phyloP scores from a whole-genome alignment of 23 tunicate species.

The Corella eumyota region DNA sequence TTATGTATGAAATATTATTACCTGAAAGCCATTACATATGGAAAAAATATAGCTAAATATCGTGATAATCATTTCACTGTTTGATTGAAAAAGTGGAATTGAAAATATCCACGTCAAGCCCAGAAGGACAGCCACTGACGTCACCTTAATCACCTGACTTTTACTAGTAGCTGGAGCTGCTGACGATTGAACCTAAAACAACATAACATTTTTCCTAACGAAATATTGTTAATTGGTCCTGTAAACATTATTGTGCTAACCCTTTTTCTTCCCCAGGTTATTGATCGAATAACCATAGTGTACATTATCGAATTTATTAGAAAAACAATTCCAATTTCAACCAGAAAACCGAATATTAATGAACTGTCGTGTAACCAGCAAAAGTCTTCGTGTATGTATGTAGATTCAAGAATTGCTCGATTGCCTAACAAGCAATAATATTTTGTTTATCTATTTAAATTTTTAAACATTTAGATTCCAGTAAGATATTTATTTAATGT shows the following conservation, averaged over 20 bases:
- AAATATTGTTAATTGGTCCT: no score
- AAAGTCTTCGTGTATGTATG: conserved; percentile 6
- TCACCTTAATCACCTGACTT: conserved; percentile 8
- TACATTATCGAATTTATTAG: conserved; percentile 5
- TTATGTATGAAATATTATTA: no score
- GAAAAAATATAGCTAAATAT: conserved; percentile 15
- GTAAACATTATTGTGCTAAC: no score
- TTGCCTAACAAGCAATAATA: conserved; percentile 5
- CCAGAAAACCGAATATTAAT: conserved; percentile 10
- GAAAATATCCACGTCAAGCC: conserved; percentile 23
- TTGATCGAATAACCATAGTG: conserved; percentile 13
- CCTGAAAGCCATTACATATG: conserved; percentile 10
- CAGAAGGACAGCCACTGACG: conserved; percentile 11
- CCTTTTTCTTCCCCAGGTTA: conserved; percentile 33
- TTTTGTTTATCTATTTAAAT: no score
- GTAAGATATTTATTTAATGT: no score
- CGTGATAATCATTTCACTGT: background rate
- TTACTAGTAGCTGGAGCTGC: background rate
- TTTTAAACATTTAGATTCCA: no score
- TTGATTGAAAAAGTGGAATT: conserved; percentile 7
- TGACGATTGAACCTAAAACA: conserved; percentile 9
- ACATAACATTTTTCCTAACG: no score
- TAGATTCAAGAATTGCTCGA: conserved; percentile 8
- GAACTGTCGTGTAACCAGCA: conserved; percentile 26
- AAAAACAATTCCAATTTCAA: conserved; percentile 9